A percentile compares a stretch with the other conserved stretches of the same genome.
Conservation (phyloP, 1,140 invertebrate genomes). For the Euwallacea fornicatus region DNA sequence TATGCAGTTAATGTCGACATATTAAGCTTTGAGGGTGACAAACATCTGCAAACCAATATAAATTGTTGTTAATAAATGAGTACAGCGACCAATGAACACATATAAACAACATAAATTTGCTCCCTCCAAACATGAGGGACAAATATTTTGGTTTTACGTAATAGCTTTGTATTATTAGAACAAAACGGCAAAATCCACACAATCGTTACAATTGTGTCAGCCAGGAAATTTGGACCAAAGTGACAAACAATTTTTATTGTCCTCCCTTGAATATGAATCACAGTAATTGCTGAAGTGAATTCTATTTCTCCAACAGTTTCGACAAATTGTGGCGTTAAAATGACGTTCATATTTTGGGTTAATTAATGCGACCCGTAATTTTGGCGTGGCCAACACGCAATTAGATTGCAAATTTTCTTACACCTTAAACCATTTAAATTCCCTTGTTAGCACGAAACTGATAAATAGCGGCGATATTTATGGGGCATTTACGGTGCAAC, state of each 20-base stretch:
- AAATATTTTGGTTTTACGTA: too few relatives aligned
- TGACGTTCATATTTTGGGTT: conserved; percentile 10
- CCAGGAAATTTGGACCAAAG: background rate
- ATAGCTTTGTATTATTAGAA: too few relatives aligned
- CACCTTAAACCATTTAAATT: conserved; percentile 7
- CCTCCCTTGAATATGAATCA: conserved; percentile 15
- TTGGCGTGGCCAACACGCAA: conserved; percentile 18
- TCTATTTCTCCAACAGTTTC: background rate
- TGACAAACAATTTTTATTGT: background rate
- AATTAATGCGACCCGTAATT: conserved; percentile 16
- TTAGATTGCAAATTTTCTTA: conserved; percentile 15
- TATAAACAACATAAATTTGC: background rate
- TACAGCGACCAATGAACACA: conserved; percentile 5
- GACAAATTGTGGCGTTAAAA: background rate
- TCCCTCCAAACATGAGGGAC: background rate
- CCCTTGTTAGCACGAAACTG: conserved; percentile 10
- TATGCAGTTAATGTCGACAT: conserved; percentile 23
- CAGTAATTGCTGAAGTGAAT: conserved; percentile 19
- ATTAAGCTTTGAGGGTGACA: conserved; percentile 17
- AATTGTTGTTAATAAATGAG: conserved; percentile 18
- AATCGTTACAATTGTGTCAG: conserved; percentile 3
- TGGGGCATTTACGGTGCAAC: too few relatives aligned
- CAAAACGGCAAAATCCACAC: too few relatives aligned
- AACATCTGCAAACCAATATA: conserved; percentile 13
- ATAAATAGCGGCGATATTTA: conserved; percentile 11